phyloP scores from a whole-genome alignment of 2,113 vertebrate species.

The Gopherus evgoodei region DNA sequence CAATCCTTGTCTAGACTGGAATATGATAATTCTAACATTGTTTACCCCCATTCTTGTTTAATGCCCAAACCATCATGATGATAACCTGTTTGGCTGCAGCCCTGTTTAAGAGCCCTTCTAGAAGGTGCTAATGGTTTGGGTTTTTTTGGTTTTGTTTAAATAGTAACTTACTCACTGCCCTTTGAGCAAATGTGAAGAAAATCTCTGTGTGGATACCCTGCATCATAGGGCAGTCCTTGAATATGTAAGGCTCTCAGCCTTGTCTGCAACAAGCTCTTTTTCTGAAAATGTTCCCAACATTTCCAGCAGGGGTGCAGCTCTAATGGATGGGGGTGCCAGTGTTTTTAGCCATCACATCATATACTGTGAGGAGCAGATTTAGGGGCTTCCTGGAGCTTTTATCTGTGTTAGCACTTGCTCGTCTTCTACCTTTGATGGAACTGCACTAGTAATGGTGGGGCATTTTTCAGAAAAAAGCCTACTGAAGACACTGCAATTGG shows the following conservation, averaged over 20 bases:
- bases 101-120: not conserved
- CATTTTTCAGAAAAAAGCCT: not conserved
- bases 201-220: not conserved
- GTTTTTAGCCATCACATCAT: not conserved
- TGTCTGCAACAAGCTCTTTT: not conserved
- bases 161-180: not conserved
- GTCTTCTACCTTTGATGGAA: not conserved
- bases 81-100: not conserved
- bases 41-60: not conserved
- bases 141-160: not conserved
- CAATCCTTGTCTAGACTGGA: not conserved
- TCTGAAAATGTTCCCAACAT: not conserved
- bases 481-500: not conserved
- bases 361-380: not conserved
- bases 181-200: not conserved
- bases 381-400: not conserved
- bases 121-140: not conserved
- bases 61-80: not conserved
- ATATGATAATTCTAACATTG: not conserved
- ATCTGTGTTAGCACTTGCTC: not conserved
- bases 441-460: not conserved
- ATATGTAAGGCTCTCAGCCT: not conserved
- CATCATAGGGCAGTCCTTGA: not conserved
- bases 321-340: rapidly evolving
- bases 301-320: not conserved